Conservation (phyloP, 2,888 invertebrate species). For the Psococerastis gibbosa region DNA sequence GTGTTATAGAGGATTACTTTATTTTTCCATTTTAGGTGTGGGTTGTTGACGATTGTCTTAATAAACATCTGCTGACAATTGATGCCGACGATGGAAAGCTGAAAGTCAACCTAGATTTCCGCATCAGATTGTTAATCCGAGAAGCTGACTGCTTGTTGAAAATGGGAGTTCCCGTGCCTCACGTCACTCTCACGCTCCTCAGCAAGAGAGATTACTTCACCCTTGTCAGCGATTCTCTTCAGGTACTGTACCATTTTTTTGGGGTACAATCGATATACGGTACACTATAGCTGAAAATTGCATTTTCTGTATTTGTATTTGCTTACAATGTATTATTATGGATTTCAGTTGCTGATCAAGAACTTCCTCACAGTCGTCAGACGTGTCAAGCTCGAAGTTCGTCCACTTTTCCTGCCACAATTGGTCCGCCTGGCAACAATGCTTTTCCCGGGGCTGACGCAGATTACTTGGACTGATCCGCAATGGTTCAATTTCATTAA, state of each 20-base stretch:
- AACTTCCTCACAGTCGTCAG: slow-evolving; percentile 52
- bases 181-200: slow-evolving; percentile 59
- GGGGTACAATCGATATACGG: too few relatives aligned
- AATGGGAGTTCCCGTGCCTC: slow-evolving; percentile 60
- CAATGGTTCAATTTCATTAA: slow-evolving; percentile 64
- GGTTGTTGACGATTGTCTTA: slow-evolving; percentile 42
- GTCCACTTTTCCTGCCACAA: slow-evolving; percentile 79
- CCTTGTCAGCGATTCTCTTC: slow-evolving; percentile 53
- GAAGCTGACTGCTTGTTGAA: slow-evolving; percentile 75
- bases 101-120: slow-evolving; percentile 57
- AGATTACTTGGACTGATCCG: slow-evolving; percentile 71
- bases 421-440: slow-evolving; percentile 64
- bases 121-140: slow-evolving; percentile 53
- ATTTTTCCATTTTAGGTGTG: slow-evolving; percentile 30
- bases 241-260: too few relatives aligned
- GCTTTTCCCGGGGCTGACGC: slow-evolving; percentile 60
- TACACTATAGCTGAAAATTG: too few relatives aligned
- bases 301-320: slow-evolving; percentile 30
- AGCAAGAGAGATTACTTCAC: slow-evolving; percentile 59
- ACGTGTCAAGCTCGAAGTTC: slow-evolving; percentile 66
- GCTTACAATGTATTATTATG: slow-evolving; percentile 23
- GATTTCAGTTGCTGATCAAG: slow-evolving; percentile 47
- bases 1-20: not conserved
- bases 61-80: slow-evolving; percentile 39
- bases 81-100: slow-evolving; percentile 44